Evolutionary conservation across 35 echinoderm and acorn worm genomes (phyloP).

Genomic region (Acanthaster planci): DNA sequence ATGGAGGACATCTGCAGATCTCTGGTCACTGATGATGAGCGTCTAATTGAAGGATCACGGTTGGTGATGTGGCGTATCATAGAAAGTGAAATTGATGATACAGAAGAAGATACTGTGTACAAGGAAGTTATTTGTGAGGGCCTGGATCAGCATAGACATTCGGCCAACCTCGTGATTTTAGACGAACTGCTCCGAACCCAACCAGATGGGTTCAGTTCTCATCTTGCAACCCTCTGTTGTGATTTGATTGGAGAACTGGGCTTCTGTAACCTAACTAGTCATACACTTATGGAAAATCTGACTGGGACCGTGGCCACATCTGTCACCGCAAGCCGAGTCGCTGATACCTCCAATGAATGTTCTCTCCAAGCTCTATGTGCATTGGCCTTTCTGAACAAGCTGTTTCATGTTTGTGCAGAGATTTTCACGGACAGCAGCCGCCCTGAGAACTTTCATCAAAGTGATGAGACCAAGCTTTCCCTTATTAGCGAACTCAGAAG

Average conservation of each 20-base stretch:
- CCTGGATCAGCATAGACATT: not conserved
- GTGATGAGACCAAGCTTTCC: not conserved
- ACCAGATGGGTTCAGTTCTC: not conserved
- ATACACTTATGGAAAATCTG: not conserved
- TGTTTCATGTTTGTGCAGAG: conserved; percentile 13
- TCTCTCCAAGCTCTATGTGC: conserved; percentile 13
- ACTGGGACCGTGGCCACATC: not conserved
- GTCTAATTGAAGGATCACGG: conserved; percentile 28
- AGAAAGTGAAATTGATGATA: conserved; percentile 25
- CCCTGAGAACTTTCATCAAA: not conserved
- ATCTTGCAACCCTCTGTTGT: conserved; percentile 27
- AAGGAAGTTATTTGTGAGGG: not conserved
- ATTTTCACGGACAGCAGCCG: not conserved
- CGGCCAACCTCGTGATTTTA: not conserved
- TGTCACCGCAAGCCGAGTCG: not conserved
- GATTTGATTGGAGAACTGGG: conserved; percentile 27
- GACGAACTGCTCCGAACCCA: not conserved
- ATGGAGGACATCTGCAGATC: conserved; percentile 14
- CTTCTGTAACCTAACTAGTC: conserved; percentile 31
- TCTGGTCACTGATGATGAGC: not conserved
- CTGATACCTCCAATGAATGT: not conserved
- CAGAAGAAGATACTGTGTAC: not conserved
- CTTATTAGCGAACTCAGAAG: not conserved
- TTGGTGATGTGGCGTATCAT: conserved; percentile 28
- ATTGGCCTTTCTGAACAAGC: not conserved